These are phyloP conservation scores for Wasmannia auropunctata DNA, from an alignment of 1,140 invertebrate species.

Conservation along the genomic window DNA sequence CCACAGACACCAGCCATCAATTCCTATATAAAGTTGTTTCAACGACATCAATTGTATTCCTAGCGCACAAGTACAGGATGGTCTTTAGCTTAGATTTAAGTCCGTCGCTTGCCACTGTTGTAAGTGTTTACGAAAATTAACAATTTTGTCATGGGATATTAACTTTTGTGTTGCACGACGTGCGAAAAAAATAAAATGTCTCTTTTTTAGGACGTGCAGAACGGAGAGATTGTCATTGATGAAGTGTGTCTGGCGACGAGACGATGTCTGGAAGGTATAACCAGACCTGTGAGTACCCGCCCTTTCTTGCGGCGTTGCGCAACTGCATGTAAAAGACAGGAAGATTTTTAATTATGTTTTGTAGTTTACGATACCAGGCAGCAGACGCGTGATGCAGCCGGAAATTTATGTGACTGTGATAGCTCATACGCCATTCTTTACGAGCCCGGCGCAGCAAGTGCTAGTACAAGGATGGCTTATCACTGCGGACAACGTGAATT, in stretches of 20 bases:
- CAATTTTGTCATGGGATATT: constrained; percentile 6
- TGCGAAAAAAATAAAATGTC: neutral
- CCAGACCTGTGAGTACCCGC: constrained; percentile 88
- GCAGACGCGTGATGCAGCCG: constrained; percentile 88
- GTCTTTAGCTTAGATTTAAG: constrained; percentile 93
- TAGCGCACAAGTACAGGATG: constrained; percentile 88
- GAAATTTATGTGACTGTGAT: constrained; percentile 92
- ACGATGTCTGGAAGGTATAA: constrained; percentile 88
- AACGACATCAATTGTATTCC: constrained; percentile 85
- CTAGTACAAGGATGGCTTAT: constrained; percentile 91
- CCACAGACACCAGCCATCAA: constrained; percentile 84
- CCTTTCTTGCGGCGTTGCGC: neutral
- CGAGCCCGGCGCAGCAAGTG: constrained; percentile 90
- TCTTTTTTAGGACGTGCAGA: constrained; percentile 88
- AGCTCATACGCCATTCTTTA: constrained; percentile 92
- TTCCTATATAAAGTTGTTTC: constrained; percentile 86
- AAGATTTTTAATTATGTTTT: constrained; percentile 67
- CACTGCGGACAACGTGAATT: constrained; percentile 87
- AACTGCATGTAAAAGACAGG: neutral
- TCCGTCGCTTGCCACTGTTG: constrained; percentile 91
- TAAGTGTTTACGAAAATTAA: constrained; percentile 78
- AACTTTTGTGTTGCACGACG: neutral
- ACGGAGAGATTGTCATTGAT: constrained; percentile 89
- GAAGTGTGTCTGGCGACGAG: constrained; percentile 89
- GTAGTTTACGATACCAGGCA: constrained; percentile 91